Percentiles rank a stretch among this genome's conserved stretches.
These are phyloP conservation scores for Pelvicachromis taeniatus DNA, from an alignment of 2,113 vertebrate genomes.

Conservation along the genomic window DNA sequence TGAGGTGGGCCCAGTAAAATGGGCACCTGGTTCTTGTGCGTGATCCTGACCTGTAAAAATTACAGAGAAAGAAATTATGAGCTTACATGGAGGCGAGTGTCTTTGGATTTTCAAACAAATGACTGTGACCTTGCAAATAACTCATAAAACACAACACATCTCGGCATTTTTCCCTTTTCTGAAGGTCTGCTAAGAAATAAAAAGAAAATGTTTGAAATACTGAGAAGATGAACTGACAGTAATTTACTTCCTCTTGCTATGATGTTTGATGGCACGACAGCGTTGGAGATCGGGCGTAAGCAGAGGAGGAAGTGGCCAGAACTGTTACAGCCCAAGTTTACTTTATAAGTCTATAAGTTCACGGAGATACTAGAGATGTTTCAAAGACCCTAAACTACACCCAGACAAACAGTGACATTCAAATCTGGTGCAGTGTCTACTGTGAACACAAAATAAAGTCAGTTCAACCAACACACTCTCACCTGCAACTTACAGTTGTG, in stretches of 20 bases:
- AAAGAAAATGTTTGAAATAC: background rate
- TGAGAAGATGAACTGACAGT: background rate
- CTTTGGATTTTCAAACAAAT: background rate
- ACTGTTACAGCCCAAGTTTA: background rate
- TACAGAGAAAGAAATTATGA: background rate
- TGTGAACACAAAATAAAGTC: background rate
- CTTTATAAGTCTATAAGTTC: background rate
- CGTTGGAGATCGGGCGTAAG: conserved; percentile 26
- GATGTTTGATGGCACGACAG: conserved; percentile 25
- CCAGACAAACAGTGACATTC: background rate
- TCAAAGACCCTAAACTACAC: background rate
- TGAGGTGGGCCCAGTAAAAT: conserved; percentile 87
- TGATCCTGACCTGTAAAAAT: conserved; percentile 83
- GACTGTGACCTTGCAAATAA: conserved; percentile 13
- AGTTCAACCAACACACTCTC: background rate
- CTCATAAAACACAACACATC: background rate
- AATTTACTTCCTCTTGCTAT: conserved; percentile 15
- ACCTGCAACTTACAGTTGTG: background rate
- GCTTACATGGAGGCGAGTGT: background rate
- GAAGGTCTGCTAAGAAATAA: background rate
- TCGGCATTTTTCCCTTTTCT: background rate
- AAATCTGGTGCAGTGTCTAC: background rate
- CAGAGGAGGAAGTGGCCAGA: conserved; percentile 7
- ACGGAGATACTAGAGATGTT: background rate
- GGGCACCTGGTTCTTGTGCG: conserved; percentile 95